Evolutionary conservation across 2,113 vertebrate genomes (phyloP).

Genomic region (Ceratotherium simum): DNA sequence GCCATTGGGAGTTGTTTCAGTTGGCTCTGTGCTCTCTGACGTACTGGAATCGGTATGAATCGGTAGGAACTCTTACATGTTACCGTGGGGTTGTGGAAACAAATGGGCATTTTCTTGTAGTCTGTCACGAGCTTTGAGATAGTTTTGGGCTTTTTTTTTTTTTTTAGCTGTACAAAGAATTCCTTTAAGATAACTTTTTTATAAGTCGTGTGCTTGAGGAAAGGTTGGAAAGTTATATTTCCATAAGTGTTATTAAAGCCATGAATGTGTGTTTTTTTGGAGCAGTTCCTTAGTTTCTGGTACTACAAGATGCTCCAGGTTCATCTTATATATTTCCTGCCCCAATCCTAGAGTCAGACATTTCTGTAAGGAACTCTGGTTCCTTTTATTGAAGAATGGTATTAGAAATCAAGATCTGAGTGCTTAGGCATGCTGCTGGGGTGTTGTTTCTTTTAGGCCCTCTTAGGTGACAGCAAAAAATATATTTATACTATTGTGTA

Average conservation of each 20-base stretch:
- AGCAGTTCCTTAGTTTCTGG: not conserved
- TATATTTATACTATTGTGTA: not conserved
- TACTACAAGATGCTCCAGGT: not conserved
- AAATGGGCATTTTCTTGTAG: not conserved
- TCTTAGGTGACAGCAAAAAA: not conserved
- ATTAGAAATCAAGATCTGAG: not conserved
- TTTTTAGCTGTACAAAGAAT: not conserved
- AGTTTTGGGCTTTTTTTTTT: not conserved
- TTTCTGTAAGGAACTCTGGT: not conserved
- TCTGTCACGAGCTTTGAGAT: not conserved
- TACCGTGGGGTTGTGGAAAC: not conserved
- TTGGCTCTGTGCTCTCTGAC: not conserved
- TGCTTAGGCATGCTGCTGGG: not conserved
- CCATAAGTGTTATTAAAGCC: not conserved
- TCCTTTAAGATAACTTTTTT: not conserved
- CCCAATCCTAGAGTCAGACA: not conserved
- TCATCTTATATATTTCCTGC: not conserved
- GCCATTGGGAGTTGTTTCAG: not conserved
- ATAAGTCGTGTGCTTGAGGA: not conserved
- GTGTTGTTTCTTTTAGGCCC: not conserved
- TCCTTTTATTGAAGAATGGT: not conserved
- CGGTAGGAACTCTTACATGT: not conserved
- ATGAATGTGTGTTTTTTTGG: not conserved
- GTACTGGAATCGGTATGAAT: not conserved
- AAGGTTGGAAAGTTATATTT: not conserved